These are phyloP conservation scores for Campaea margaritaria DNA, from an alignment of 2,888 invertebrate species.

Conservation along the genomic window DNA sequence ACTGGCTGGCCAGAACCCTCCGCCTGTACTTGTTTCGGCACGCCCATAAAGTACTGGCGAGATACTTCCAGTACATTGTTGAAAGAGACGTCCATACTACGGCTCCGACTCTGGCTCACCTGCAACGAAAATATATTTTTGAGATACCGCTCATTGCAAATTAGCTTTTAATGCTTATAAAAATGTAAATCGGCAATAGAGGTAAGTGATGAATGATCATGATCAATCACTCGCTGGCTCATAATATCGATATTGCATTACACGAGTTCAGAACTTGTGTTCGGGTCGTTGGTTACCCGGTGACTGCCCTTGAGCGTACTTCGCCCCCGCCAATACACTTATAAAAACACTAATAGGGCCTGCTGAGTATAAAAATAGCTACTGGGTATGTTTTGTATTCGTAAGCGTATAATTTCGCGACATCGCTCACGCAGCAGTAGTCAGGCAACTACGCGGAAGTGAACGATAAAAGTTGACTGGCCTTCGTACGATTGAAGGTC, in stretches of 20 bases:
- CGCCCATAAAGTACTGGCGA: constrained; percentile 93
- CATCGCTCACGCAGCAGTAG: constrained; percentile 1
- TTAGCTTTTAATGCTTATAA: not conserved
- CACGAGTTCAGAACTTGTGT: constrained; percentile 30
- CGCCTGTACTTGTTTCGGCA: constrained; percentile 86
- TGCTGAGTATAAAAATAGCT: not conserved
- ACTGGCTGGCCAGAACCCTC: constrained; percentile 68
- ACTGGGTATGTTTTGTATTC: not conserved
- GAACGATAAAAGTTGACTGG: constrained; percentile 61
- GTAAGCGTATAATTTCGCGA: constrained; percentile 9
- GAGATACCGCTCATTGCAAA: no score
- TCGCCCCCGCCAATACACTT: constrained; percentile 61
- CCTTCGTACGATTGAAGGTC: constrained; percentile 58
- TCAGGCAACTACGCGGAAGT: constrained; percentile 50
- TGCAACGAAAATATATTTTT: constrained; percentile 50
- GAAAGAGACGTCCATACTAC: constrained; percentile 90
- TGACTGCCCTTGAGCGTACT: constrained; percentile 78
- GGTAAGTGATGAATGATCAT: constrained; percentile 10
- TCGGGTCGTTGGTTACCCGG: constrained; percentile 76
- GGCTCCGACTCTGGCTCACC: constrained; percentile 62
- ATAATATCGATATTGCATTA: constrained; percentile 15
- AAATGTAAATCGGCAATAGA: not conserved
- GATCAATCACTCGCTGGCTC: constrained; percentile 13
- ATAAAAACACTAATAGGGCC: not conserved
- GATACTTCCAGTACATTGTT: constrained; percentile 94